Percentiles rank a stretch among this genome's conserved stretches.
Conservation (phyloP, 2,888 invertebrate genomes). For the Drosophila eohydei region DNA sequence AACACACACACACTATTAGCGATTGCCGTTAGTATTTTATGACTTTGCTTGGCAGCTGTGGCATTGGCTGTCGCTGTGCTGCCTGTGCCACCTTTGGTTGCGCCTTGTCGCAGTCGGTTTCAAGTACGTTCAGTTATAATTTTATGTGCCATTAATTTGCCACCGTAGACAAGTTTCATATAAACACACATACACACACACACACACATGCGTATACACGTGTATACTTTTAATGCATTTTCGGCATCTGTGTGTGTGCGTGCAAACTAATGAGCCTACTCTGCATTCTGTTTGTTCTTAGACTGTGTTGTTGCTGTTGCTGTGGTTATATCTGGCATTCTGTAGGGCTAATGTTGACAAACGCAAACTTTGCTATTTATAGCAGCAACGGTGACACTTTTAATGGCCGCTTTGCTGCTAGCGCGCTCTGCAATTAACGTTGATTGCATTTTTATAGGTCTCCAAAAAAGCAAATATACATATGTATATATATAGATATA, state of each 20-base stretch:
- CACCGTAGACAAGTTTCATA: conserved; percentile 50
- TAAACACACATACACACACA: conserved; percentile 10
- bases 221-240: conserved; percentile 54
- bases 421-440: conserved; percentile 63
- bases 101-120: conserved; percentile 50
- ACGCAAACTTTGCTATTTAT: conserved; percentile 57
- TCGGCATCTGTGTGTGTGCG: conserved; percentile 35
- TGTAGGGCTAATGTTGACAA: conserved; percentile 52
- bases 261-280: conserved; percentile 69
- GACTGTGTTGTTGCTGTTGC: conserved; percentile 15
- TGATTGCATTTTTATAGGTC: conserved; percentile 74
- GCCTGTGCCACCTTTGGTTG: conserved; percentile 37
- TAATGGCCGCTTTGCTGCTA: conserved; percentile 52
- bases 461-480: conserved; percentile 9
- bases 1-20: conserved; percentile 16
- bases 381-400: conserved; percentile 49
- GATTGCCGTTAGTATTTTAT: conserved; percentile 59
- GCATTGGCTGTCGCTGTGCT: conserved; percentile 11
- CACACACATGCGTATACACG: conserved; percentile 3
- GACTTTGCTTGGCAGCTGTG: conserved; percentile 63
- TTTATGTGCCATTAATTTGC: conserved; percentile 81
- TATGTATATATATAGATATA: background rate
- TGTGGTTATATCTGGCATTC: conserved; percentile 31
- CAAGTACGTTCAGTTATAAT: conserved; percentile 76
- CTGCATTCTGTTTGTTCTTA: conserved; percentile 33